Conservation (phyloP, 2,113 vertebrate genomes). For the Hyperopisus bebe region DNA sequence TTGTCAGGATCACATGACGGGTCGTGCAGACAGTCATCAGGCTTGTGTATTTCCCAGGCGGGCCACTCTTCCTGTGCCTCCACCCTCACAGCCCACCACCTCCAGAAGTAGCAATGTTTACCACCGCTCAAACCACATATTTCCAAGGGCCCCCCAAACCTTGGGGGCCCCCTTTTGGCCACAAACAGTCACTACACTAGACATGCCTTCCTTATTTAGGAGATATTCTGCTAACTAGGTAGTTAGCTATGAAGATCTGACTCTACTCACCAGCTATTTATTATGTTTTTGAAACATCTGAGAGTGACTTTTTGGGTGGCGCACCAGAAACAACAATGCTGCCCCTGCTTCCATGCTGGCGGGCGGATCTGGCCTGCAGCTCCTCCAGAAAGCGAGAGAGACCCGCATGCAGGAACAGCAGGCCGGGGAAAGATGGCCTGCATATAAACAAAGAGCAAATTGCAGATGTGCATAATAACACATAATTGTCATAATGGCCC, state of each 20-base stretch:
- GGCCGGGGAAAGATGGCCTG: constrained; percentile 14
- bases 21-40: neutral
- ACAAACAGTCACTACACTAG: neutral
- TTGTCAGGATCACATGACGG: neutral
- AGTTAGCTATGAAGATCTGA: neutral
- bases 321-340: neutral
- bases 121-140: neutral
- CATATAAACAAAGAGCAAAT: constrained; percentile 35
- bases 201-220: neutral
- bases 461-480: constrained; percentile 18
- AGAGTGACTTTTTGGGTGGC: neutral
- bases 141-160: neutral
- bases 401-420: neutral
- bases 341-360: neutral
- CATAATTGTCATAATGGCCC: constrained; percentile 23
- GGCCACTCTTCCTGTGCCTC: neutral
- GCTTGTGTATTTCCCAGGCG: neutral
- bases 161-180: neutral
- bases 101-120: neutral
- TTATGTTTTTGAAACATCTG: neutral
- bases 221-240: neutral
- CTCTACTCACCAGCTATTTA: neutral
- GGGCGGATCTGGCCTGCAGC: neutral
- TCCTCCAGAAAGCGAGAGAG: neutral
- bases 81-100: neutral